Evolutionary conservation across 2,888 invertebrate genomes (phyloP), one percentile per base, ranked within the genome.

Genomic region (Sarcophaga variegata): DNA sequence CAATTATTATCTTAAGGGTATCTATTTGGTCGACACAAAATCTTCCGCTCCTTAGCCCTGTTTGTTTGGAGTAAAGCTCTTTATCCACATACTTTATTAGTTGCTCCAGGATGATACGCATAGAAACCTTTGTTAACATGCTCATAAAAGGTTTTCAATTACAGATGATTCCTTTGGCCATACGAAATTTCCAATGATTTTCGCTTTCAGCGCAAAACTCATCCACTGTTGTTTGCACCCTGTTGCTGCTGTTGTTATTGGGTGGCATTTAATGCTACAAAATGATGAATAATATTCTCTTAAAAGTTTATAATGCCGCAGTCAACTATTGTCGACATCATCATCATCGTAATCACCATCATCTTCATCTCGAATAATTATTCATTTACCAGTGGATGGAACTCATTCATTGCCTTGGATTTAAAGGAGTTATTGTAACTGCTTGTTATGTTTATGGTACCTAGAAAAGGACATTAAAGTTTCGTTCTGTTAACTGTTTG

Each of bases 241-340:
- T 45, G 14, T 37, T 66, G 17, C 66, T 62, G 66, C 12, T 47
- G 59, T 11, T 74, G 17, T 47, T 54, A 79, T 83, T 87, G 86
- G 83, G 83, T 87, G 86, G 83, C 83, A 81, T 81, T 66, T 59
- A 70, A 66, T 45, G 74, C 75, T 77, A 78, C 83, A 78, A 78
- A 64, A 86, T 77, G 78, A 86, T 83, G 81, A 83, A 86, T 83
- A 37, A 37, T 37, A 70, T 54, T 81, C 69, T 49, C 22, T 59
- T 70, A 45, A 63, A 76, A 60, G 25, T 20, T 20, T 37, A 82
- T 71, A 77, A 37, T 25, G 22, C 49, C 76, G 64, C 25, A 70
- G 60, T 60, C 71, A 71, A 64, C 70, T 59, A n/a, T 59, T 59
- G 49, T 5, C 70, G 71, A 59, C 27, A 71, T 76, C 70, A 77